Percentiles rank a stretch among this genome's conserved stretches.
Evolutionary conservation across 2,797 vertebrate genomes (phyloP).

Genomic region (Lacerta viridis): DNA sequence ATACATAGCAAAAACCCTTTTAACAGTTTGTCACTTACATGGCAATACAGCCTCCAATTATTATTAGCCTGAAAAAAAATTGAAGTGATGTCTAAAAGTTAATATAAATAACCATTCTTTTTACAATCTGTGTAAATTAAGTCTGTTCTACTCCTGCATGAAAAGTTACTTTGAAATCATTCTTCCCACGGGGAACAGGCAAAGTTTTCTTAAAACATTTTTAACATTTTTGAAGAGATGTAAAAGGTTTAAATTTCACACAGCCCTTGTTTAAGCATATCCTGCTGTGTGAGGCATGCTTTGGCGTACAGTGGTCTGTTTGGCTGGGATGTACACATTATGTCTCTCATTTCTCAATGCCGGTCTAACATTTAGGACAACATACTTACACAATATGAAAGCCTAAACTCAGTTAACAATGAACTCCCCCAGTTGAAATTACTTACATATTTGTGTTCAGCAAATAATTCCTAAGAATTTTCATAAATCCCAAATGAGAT

Average conservation of each 20-base stretch:
- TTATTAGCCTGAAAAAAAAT: conserved; percentile 44
- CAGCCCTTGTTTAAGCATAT: no score
- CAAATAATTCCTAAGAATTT: conserved; percentile 59
- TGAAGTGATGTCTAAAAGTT: conserved; percentile 28
- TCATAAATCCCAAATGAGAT: conserved; percentile 60
- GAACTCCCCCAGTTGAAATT: conserved; percentile 49
- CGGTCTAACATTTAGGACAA: conserved; percentile 40
- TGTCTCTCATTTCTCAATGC: neutral
- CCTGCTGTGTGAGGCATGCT: neutral
- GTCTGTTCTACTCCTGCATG: no score
- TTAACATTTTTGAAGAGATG: no score
- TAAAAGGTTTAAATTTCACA: no score
- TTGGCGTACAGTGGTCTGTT: neutral
- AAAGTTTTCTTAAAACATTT: no score
- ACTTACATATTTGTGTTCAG: conserved; percentile 53
- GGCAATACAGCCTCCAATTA: conserved; percentile 26
- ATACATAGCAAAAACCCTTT: neutral
- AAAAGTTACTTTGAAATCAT: no score
- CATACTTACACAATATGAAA: conserved; percentile 11
- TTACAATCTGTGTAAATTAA: neutral
- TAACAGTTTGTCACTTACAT: conserved; percentile 15
- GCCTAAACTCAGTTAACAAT: conserved; percentile 21
- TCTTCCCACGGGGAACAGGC: no score
- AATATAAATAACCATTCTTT: conserved; percentile 10
- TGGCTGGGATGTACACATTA: neutral